Percentiles rank a stretch among this genome's conserved stretches.
phyloP scores from a whole-genome alignment of 1,140 invertebrate species.

The Pomacea maculata region DNA sequence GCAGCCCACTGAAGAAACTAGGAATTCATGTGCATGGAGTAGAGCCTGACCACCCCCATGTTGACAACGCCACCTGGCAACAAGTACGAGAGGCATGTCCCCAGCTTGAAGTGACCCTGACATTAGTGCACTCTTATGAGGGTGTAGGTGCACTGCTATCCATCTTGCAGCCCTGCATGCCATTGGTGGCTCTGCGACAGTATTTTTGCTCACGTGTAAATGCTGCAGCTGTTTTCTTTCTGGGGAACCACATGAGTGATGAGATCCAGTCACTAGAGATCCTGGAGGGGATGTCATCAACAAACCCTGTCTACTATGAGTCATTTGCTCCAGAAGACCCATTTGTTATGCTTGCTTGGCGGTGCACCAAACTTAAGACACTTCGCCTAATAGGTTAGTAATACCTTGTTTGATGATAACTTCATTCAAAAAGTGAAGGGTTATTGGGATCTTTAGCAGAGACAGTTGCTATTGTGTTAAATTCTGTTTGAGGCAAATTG shows the following conservation, averaged over 20 bases:
- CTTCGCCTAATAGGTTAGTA: constrained; percentile 72
- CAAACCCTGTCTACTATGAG: constrained; percentile 46
- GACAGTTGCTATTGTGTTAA: not conserved
- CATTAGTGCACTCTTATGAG: constrained; percentile 78
- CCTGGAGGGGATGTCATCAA: constrained; percentile 72
- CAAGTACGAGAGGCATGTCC: constrained; percentile 70
- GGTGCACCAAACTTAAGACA: constrained; percentile 74
- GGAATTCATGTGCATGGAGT: constrained; percentile 78
- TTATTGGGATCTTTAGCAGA: no score
- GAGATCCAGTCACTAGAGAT: constrained; percentile 76
- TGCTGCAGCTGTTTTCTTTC: constrained; percentile 59
- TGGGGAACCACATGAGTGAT: constrained; percentile 72
- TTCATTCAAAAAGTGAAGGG: not conserved
- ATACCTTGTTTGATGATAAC: not conserved
- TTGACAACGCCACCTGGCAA: constrained; percentile 75
- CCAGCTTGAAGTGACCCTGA: constrained; percentile 74
- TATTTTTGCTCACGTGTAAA: constrained; percentile 78
- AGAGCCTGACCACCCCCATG: constrained; percentile 70
- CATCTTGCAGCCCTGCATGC: constrained; percentile 77
- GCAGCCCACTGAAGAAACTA: constrained; percentile 70
- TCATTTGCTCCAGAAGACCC: constrained; percentile 71
- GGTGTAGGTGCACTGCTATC: constrained; percentile 73
- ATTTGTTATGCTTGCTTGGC: constrained; percentile 80
- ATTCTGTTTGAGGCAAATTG: not conserved
- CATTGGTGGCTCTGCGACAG: constrained; percentile 77